Conservation (phyloP, 2,888 invertebrate species). For the Volucella bombylans region DNA sequence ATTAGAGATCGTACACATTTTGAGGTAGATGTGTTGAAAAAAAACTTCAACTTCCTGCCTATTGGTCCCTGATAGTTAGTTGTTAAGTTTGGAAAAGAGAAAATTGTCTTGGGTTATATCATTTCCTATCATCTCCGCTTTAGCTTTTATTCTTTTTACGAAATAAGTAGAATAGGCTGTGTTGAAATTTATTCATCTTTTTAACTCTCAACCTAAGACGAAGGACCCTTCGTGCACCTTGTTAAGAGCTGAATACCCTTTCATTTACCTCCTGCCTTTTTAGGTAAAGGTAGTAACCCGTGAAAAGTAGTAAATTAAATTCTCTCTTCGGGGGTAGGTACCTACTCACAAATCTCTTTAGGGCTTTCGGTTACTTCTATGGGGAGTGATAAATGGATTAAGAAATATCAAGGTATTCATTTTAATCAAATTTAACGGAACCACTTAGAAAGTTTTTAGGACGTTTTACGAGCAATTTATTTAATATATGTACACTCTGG, state of each 20-base stretch:
- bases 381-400: constrained; percentile 33
- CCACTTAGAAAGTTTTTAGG: constrained; percentile 6
- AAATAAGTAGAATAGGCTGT: not conserved
- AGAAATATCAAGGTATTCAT: constrained; percentile 10
- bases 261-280: constrained; percentile 16
- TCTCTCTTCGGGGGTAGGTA: constrained; percentile 3
- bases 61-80: no score
- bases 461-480: constrained; percentile 1
- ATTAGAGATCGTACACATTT: no score
- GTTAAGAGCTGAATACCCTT: constrained; percentile 2
- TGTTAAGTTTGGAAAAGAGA: no score
- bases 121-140: not conserved
- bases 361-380: constrained; percentile 7
- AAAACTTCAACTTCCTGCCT: no score
- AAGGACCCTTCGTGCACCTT: not conserved
- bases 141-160: not conserved
- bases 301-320: constrained; percentile 36
- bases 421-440: constrained; percentile 15
- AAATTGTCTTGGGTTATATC: not conserved
- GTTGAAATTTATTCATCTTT: constrained; percentile 20
- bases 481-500: not conserved
- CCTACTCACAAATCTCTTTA: constrained; percentile 12
- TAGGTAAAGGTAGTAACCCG: constrained; percentile 24
- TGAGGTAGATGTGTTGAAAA: no score
- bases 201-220: not conserved